phyloP scores from a whole-genome alignment of 2,797 vertebrate genomes.

The Sebastes hubbsi region DNA sequence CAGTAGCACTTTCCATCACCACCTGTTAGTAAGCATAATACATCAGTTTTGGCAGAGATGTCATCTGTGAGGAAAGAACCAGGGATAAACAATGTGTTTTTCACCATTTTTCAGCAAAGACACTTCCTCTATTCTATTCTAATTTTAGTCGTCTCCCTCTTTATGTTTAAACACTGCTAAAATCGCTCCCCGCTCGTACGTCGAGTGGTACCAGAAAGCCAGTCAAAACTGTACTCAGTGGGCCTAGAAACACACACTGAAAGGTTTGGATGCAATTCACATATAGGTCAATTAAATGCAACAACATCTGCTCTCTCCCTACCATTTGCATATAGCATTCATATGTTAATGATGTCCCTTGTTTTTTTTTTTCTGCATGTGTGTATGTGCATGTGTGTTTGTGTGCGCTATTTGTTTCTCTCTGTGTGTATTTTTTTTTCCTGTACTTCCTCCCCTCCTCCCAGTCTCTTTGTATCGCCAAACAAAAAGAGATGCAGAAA shows the following conservation, averaged over 20 bases:
- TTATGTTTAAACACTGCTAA: slow-evolving; percentile 57
- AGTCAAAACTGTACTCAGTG: slow-evolving; percentile 88
- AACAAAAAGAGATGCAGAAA: slow-evolving; percentile 82
- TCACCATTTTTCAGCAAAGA: background rate
- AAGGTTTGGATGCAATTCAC: slow-evolving; percentile 99
- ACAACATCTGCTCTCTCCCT: slow-evolving; percentile 99
- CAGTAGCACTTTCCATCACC: background rate
- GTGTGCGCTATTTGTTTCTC: slow-evolving; percentile 70
- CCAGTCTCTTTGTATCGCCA: slow-evolving; percentile 77
- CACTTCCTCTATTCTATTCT: slow-evolving; percentile 1
- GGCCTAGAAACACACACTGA: slow-evolving; percentile 93
- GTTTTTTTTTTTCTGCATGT: slow-evolving; percentile 71
- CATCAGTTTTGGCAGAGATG: background rate
- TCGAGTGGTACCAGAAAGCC: slow-evolving; percentile 81
- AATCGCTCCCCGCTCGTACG: slow-evolving; percentile 55
- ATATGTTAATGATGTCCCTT: slow-evolving; percentile 99
- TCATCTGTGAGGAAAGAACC: background rate
- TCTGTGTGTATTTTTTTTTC: slow-evolving; percentile 67
- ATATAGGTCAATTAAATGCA: slow-evolving; percentile 99
- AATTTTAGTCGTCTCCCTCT: slow-evolving; percentile 13
- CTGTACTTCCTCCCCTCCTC: slow-evolving; percentile 82
- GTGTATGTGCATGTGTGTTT: slow-evolving; percentile 67
- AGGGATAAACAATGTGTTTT: background rate
- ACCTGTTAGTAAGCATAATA: slow-evolving; percentile 15
- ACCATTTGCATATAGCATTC: slow-evolving; percentile 99